Conservation (phyloP, 1,140 invertebrate species). For the Triops longicaudatus region DNA sequence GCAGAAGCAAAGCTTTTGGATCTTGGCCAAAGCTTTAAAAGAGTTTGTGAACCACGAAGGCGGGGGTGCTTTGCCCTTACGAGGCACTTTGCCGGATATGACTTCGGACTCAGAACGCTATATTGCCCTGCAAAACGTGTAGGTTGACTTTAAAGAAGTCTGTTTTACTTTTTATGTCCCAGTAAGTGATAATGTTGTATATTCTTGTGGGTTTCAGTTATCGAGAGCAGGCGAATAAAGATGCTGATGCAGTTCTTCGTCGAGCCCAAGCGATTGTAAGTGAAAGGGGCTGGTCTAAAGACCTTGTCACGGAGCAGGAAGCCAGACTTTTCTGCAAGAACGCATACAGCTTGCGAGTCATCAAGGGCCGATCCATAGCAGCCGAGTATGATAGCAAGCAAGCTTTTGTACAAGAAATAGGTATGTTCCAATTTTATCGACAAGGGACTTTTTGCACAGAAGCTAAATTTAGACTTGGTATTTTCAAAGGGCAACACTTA, state of each 20-base stretch:
- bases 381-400: slow-evolving; percentile 61
- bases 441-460: neutral
- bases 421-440: slow-evolving; percentile 37
- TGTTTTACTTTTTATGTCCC: slow-evolving; percentile 12
- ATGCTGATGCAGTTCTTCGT: slow-evolving; percentile 70
- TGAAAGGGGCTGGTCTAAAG: slow-evolving; percentile 60
- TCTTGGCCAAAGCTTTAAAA: slow-evolving; percentile 78
- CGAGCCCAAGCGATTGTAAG: slow-evolving; percentile 69
- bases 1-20: slow-evolving; percentile 79
- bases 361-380: slow-evolving; percentile 68
- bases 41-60: slow-evolving; percentile 84
- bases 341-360: slow-evolving; percentile 63
- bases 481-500: slow-evolving; percentile 46
- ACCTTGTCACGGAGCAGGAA: slow-evolving; percentile 64
- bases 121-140: slow-evolving; percentile 80
- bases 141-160: slow-evolving; percentile 33
- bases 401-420: slow-evolving; percentile 46
- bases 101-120: slow-evolving; percentile 89
- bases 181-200: slow-evolving; percentile 24
- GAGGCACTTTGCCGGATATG: slow-evolving; percentile 95
- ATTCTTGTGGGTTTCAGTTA: slow-evolving; percentile 47
- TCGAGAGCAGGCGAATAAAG: slow-evolving; percentile 67
- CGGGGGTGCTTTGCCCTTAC: slow-evolving; percentile 68
- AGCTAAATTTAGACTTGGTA: no score
- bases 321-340: slow-evolving; percentile 79